phyloP scores from a whole-genome alignment of 64 coral and sea anemone species.

The Pocillopora verrucosa region DNA sequence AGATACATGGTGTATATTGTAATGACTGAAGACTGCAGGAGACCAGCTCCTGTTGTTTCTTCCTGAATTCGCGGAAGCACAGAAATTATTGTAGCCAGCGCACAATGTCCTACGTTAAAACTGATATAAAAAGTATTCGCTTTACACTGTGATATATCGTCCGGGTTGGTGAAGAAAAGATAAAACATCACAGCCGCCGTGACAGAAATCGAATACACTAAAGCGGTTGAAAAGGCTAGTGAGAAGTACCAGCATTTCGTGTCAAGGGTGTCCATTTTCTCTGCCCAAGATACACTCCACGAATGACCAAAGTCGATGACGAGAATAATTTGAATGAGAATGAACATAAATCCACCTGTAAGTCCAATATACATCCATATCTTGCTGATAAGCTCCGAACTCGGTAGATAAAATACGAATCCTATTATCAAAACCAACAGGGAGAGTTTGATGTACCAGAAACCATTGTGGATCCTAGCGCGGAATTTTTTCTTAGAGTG shows the following conservation, averaged over 20 bases:
- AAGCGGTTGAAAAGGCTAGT: constrained; percentile 86
- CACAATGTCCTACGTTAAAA: constrained; percentile 92
- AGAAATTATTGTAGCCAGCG: constrained; percentile 85
- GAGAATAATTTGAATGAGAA: constrained; percentile 89
- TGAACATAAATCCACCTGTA: constrained; percentile 90
- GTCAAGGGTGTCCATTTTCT: constrained; percentile 84
- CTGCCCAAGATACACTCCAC: constrained; percentile 95
- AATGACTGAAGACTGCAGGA: constrained; percentile 87
- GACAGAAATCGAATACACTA: constrained; percentile 88
- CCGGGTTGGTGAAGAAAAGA: constrained; percentile 85
- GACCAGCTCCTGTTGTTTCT: constrained; percentile 82
- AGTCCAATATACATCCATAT: constrained; percentile 96
- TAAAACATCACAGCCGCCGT: constrained; percentile 84
- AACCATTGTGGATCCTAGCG: constrained; percentile 81
- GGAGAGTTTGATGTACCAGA: constrained; percentile 97
- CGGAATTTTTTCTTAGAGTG: constrained; percentile 85
- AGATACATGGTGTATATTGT: constrained; percentile 97
- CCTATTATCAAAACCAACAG: constrained; percentile 67
- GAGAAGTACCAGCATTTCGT: constrained; percentile 92
- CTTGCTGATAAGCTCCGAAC: constrained; percentile 53
- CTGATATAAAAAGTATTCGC: constrained; percentile 96
- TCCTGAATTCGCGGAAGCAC: constrained; percentile 83
- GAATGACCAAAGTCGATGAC: constrained; percentile 95
- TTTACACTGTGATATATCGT: constrained; percentile 88
- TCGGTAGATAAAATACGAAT: constrained; percentile 83